phyloP scores from a whole-genome alignment of 2,113 vertebrate genomes.

The Telmatochromis brichardi region DNA sequence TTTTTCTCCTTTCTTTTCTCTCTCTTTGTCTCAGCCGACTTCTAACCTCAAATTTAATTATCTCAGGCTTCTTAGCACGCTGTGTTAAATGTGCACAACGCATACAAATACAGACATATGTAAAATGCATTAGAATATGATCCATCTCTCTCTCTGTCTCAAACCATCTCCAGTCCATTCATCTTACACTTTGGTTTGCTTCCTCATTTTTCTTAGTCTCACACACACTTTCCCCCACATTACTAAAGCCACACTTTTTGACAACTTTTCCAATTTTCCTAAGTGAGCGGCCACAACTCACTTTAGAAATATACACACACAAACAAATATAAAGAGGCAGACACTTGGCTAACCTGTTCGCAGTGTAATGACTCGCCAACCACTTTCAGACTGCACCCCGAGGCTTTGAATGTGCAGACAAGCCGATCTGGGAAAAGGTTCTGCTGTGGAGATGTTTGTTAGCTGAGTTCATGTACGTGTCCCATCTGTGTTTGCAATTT shows the following conservation, averaged over 20 bases:
- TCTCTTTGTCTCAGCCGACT: neutral
- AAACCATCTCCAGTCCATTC: neutral
- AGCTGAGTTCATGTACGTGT: neutral
- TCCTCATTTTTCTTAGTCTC: neutral
- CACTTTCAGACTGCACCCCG: neutral
- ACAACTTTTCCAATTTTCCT: neutral
- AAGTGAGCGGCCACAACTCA: neutral
- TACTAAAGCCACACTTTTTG: neutral
- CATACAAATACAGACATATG: neutral
- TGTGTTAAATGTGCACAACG: neutral
- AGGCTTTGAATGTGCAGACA: neutral
- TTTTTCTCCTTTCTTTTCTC: neutral
- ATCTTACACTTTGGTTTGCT: neutral
- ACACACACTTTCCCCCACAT: neutral
- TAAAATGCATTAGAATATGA: neutral
- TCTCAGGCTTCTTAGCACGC: neutral
- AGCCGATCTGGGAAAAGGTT: neutral
- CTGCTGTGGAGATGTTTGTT: conserved; percentile 2
- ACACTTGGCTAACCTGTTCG: neutral
- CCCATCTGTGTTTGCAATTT: conserved; percentile 38
- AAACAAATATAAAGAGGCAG: neutral
- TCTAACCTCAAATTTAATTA: neutral
- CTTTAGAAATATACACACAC: neutral
- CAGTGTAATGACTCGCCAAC: neutral
- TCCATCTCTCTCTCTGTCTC: neutral